Evolutionary conservation across 2,113 vertebrate species (phyloP).

Genomic region (Abramis brama): DNA sequence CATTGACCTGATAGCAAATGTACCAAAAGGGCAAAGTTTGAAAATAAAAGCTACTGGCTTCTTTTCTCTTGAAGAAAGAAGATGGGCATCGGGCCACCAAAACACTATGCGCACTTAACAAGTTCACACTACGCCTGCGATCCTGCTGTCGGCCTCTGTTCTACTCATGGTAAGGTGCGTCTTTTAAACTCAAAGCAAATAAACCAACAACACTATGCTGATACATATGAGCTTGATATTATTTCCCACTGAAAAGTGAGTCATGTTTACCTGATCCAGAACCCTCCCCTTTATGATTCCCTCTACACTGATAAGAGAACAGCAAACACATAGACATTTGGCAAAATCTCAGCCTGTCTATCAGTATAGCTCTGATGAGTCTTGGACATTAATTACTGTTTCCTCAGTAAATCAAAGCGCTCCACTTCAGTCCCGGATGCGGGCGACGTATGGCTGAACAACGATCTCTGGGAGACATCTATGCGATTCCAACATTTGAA

Average conservation of each 20-base stretch:
- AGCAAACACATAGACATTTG: conserved; percentile 54
- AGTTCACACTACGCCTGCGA: background rate
- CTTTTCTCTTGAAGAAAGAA: conserved; percentile 35
- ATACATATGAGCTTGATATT: background rate
- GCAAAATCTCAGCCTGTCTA: conserved; percentile 54
- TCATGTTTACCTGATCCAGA: conserved; percentile 61
- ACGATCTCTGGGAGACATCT: background rate
- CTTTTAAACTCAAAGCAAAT: background rate
- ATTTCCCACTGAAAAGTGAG: conserved; percentile 36
- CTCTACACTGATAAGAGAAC: conserved; percentile 60
- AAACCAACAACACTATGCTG: background rate
- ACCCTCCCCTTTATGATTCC: conserved; percentile 63
- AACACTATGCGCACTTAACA: background rate
- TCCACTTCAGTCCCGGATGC: background rate
- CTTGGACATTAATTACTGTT: conserved; percentile 17
- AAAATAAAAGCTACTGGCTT: conserved; percentile 48
- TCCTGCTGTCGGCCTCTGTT: background rate
- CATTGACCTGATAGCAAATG: conserved; percentile 53
- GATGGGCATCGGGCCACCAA: conserved; percentile 7
- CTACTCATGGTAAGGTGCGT: background rate
- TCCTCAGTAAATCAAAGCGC: background rate
- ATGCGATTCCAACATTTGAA: background rate
- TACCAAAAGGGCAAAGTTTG: conserved; percentile 60
- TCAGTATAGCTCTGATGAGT: background rate
- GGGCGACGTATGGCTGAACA: background rate